These are phyloP conservation scores for Anarsia innoxiella DNA, from an alignment of 2,888 invertebrate genomes.

Conservation along the genomic window DNA sequence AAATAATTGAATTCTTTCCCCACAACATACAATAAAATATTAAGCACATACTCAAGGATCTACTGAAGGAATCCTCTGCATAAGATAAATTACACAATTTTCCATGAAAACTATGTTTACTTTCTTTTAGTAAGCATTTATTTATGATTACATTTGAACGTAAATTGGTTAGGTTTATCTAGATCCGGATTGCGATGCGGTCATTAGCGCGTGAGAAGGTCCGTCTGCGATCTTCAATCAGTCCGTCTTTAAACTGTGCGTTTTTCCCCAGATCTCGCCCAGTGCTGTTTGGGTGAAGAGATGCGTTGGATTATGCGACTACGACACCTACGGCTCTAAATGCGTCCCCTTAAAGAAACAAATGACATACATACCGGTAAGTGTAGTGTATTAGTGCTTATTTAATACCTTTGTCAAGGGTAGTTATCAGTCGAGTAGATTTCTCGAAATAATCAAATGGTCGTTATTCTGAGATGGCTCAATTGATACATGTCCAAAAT, in stretches of 20 bases:
- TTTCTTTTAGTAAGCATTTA: not conserved
- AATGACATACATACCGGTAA: constrained; percentile 53
- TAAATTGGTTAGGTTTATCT: not conserved
- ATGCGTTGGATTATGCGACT: constrained; percentile 61
- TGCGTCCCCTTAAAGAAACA: constrained; percentile 45
- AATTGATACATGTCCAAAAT: too few relatives aligned
- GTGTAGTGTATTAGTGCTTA: constrained; percentile 22
- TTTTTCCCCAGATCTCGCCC: constrained; percentile 60
- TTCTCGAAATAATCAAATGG: not conserved
- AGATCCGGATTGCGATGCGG: not conserved
- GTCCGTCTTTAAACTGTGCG: too few relatives aligned
- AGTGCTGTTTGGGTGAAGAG: constrained; percentile 63
- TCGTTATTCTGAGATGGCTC: too few relatives aligned
- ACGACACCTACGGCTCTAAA: constrained; percentile 38
- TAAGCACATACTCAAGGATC: too few relatives aligned
- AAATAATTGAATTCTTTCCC: too few relatives aligned
- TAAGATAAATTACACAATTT: not conserved
- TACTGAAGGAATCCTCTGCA: too few relatives aligned
- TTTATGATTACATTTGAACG: not conserved
- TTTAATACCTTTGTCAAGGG: not conserved
- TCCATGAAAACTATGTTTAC: constrained; percentile 2
- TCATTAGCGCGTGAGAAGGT: not conserved
- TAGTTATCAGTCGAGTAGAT: not conserved
- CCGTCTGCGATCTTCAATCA: not conserved
- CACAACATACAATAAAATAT: too few relatives aligned